Conservation (phyloP, 2,797 vertebrate species). For the Miichthys miiuy region DNA sequence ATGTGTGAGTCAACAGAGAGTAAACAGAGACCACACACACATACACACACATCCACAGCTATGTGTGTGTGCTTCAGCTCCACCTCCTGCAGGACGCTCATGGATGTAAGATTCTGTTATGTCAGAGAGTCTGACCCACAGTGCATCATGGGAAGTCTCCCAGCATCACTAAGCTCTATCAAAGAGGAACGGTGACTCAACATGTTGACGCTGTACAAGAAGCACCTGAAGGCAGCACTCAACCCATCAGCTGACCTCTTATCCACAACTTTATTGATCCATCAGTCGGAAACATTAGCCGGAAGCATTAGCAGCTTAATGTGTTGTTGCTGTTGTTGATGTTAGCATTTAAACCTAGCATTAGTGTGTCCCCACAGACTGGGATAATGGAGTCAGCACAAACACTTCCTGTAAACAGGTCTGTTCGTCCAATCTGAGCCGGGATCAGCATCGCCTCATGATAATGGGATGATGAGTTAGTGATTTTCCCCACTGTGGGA, state of each 20-base stretch:
- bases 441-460: not conserved
- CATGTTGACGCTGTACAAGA: not conserved
- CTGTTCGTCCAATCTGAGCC: not conserved
- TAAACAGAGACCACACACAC: too few species aligned
- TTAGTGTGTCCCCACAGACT: conserved; percentile 40
- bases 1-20: conserved; percentile 1
- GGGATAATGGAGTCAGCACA: conserved; percentile 19
- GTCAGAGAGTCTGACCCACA: too few species aligned
- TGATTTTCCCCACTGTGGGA: too few species aligned
- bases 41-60: too few species aligned
- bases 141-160: too few species aligned
- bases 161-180: too few species aligned
- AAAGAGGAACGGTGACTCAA: too few species aligned
- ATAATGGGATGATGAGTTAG: not conserved
- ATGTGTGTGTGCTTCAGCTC: not conserved
- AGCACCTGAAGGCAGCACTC: conserved; percentile 42
- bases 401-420: conserved; percentile 22
- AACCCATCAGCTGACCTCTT: not conserved
- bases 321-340: conserved; percentile 26
- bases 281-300: not conserved
- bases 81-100: too few species aligned
- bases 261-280: conserved; percentile 34
- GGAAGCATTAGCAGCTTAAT: conserved; percentile 28
- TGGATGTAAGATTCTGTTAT: too few species aligned
- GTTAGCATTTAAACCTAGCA: conserved; percentile 54